Conservation (phyloP, 1,140 invertebrate species). For the Drosophila santomea region DNA sequence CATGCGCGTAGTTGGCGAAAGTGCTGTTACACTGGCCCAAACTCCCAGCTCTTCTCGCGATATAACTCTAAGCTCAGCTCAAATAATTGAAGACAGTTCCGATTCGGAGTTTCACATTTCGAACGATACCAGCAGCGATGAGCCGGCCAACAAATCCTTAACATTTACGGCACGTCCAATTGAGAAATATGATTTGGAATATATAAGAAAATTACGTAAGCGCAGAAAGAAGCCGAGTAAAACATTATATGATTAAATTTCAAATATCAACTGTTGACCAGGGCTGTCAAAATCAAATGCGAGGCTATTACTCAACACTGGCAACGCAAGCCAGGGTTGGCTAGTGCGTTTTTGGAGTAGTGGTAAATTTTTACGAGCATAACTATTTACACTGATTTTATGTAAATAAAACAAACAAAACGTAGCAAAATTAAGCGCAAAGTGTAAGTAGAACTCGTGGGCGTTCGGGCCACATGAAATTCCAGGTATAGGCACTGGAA, state of each 20-base stretch:
- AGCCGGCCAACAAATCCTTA: conserved; percentile 31
- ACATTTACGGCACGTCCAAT: conserved; percentile 37
- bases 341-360: conserved; percentile 71
- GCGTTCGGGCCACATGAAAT: neutral
- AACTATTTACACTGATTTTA: conserved; percentile 77
- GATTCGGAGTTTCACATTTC: conserved; percentile 66
- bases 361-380: conserved; percentile 74
- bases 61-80: conserved; percentile 39
- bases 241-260: conserved; percentile 27
- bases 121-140: conserved; percentile 62
- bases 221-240: conserved; percentile 29
- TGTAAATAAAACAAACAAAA: conserved; percentile 74
- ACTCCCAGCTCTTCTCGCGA: conserved; percentile 33
- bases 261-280: conserved; percentile 51
- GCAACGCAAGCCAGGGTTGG: conserved; percentile 59
- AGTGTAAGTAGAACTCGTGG: conserved; percentile 62
- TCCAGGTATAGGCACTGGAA: neutral
- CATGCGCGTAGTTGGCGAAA: conserved; percentile 28
- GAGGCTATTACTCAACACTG: conserved; percentile 44
- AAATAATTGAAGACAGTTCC: conserved; percentile 54
- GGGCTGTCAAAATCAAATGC: neutral
- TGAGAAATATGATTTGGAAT: conserved; percentile 31
- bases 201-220: conserved; percentile 42
- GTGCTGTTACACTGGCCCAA: neutral
- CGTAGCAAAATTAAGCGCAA: conserved; percentile 67